phyloP scores from a whole-genome alignment of 1,140 invertebrate genomes.

The Brachystomella parvula region DNA sequence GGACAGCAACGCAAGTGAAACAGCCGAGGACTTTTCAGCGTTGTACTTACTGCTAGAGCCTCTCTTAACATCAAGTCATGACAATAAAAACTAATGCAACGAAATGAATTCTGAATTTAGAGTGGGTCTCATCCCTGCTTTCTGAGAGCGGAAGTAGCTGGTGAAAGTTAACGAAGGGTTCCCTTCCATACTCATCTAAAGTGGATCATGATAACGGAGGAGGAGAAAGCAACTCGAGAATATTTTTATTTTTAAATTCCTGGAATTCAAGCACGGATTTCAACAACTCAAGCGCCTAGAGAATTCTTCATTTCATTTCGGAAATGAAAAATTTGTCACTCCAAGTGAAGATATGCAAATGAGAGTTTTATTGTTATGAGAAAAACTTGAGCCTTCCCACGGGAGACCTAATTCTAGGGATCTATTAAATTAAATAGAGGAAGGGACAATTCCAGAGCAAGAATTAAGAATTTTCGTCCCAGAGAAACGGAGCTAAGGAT shows the following conservation, averaged over 20 bases:
- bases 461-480: too few relatives aligned
- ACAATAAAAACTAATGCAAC: background rate
- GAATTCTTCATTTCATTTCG: too few relatives aligned
- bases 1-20: too few relatives aligned
- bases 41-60: too few relatives aligned
- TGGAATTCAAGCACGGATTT: too few relatives aligned
- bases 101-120: background rate
- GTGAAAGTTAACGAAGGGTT: background rate
- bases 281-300: too few relatives aligned
- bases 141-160: background rate
- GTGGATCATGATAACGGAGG: background rate
- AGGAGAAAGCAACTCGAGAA: slow-evolving; percentile 2
- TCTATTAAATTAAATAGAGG: background rate
- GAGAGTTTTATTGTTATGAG: slow-evolving; percentile 7
- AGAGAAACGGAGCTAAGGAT: too few relatives aligned
- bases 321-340: background rate
- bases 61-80: too few relatives aligned
- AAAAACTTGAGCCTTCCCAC: too few relatives aligned
- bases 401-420: background rate
- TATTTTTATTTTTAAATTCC: too few relatives aligned
- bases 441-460: too few relatives aligned
- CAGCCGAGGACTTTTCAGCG: too few relatives aligned
- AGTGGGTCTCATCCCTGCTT: background rate
- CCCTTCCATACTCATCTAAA: background rate
- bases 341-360: slow-evolving; percentile 3